Conservation (phyloP, 2,113 vertebrate species). For the Forbesichthys agassizii region DNA sequence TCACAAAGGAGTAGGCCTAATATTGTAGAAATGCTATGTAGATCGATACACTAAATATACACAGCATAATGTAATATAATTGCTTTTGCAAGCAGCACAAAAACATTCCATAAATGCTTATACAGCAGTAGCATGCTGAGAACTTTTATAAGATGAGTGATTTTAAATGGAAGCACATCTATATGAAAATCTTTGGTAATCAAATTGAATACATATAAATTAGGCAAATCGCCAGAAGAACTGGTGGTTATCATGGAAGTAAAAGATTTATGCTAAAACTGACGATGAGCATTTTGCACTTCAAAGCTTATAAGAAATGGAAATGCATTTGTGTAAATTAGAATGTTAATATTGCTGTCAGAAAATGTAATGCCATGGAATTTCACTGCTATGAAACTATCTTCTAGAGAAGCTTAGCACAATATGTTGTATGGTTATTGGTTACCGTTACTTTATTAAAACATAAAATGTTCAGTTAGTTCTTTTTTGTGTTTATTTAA, state of each 20-base stretch:
- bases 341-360: slow-evolving; percentile 36
- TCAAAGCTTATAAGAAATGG: slow-evolving; percentile 42
- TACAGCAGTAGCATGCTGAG: background rate
- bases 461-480: background rate
- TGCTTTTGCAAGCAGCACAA: background rate
- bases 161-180: slow-evolving; percentile 26
- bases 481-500: no score
- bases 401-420: background rate
- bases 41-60: background rate
- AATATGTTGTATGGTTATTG: slow-evolving; percentile 2
- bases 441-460: slow-evolving; percentile 5
- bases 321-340: slow-evolving; percentile 40
- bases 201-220: slow-evolving; percentile 33
- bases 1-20: no score
- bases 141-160: background rate
- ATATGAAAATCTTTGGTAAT: slow-evolving; percentile 15
- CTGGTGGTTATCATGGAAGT: slow-evolving; percentile 4
- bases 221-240: slow-evolving; percentile 13
- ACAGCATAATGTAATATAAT: no score
- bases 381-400: slow-evolving; percentile 10
- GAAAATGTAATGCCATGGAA: slow-evolving; percentile 28
- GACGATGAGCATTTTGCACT: slow-evolving; percentile 27
- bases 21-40: background rate
- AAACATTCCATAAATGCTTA: background rate
- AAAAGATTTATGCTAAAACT: slow-evolving; percentile 35